These are phyloP conservation scores for Poecilia velifera DNA, from an alignment of 2,797 vertebrate genomes.

Conservation along the genomic window DNA sequence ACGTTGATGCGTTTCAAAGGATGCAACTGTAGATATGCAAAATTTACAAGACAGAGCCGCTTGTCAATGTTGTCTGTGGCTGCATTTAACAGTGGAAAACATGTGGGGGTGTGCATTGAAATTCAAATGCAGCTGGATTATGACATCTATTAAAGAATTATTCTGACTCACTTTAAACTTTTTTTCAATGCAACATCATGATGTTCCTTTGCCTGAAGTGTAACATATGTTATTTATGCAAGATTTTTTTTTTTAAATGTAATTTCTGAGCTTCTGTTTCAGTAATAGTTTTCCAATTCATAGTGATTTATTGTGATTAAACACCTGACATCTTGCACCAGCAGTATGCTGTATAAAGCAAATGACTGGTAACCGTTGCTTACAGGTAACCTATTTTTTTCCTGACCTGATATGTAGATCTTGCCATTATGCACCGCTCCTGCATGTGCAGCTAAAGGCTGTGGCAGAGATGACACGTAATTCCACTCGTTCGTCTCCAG, in stretches of 20 bases:
- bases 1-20: neutral
- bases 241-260: no score
- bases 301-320: neutral
- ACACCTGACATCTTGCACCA: neutral
- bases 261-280: neutral
- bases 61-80: neutral
- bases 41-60: neutral
- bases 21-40: neutral
- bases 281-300: neutral
- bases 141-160: neutral
- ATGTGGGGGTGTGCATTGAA: neutral
- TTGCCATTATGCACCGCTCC: constrained; percentile 97
- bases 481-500: constrained; percentile 99
- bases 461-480: constrained; percentile 93
- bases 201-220: neutral
- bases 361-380: neutral
- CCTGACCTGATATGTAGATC: constrained; percentile 99
- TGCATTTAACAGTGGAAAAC: neutral
- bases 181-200: neutral
- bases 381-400: neutral
- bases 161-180: neutral
- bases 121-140: neutral
- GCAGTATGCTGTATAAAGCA: neutral
- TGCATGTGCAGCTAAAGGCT: constrained; percentile 95
- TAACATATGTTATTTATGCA: neutral